phyloP scores from a whole-genome alignment of 2,797 vertebrate genomes.

The Acomys russatus region DNA sequence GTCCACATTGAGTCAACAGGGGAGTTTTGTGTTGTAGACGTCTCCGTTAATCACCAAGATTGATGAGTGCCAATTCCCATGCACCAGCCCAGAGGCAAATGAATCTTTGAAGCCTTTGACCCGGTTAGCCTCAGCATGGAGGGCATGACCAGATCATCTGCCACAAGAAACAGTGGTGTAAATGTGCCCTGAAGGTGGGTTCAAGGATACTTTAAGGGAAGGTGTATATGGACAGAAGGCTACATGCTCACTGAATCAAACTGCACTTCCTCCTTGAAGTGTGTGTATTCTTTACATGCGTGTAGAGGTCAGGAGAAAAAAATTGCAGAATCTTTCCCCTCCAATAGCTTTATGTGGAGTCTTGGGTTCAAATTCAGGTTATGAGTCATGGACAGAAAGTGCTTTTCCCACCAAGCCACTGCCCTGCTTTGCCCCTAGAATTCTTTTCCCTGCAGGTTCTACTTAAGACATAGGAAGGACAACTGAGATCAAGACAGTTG shows the following conservation, averaged over 20 bases:
- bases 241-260: neutral
- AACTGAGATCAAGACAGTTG: neutral
- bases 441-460: neutral
- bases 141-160: too few relatives aligned
- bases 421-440: too few relatives aligned
- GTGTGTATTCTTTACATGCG: too few relatives aligned
- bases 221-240: neutral
- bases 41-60: neutral
- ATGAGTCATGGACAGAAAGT: neutral
- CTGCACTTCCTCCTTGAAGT: fast-evolving
- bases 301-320: neutral
- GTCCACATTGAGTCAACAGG: neutral
- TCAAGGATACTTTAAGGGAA: neutral
- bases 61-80: neutral
- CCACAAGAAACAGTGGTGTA: neutral
- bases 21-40: neutral
- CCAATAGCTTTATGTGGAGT: neutral
- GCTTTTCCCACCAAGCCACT: neutral
- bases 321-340: neutral
- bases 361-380: neutral
- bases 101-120: neutral
- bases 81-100: neutral
- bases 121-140: neutral
- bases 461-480: neutral
- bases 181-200: neutral